These are phyloP conservation scores for Blastomussa wellsi DNA, from an alignment of 92 coral and sea anemone genomes.

Conservation along the genomic window DNA sequence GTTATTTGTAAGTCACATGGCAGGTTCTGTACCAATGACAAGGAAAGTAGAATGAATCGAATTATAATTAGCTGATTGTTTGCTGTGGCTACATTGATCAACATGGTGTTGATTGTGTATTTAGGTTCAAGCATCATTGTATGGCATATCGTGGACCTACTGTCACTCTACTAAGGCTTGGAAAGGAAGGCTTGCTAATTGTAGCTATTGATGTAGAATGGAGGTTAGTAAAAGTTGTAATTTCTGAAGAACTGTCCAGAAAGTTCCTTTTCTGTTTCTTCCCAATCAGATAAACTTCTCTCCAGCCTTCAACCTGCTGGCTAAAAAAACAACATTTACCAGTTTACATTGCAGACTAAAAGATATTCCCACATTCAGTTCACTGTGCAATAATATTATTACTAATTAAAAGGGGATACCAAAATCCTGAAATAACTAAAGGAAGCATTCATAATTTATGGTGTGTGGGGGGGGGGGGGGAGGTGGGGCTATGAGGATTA, in stretches of 20 bases:
- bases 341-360: not conserved
- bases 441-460: too few species aligned
- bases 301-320: not conserved
- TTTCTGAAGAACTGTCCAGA: too few species aligned
- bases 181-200: constrained; percentile 41
- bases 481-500: too few species aligned
- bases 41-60: too few species aligned
- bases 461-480: too few species aligned
- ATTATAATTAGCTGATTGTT: not conserved
- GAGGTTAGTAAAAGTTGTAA: constrained; percentile 42
- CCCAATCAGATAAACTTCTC: not conserved
- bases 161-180: constrained; percentile 57
- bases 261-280: not conserved
- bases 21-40: too few species aligned
- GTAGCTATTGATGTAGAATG: constrained; percentile 70
- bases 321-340: not conserved
- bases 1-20: too few species aligned
- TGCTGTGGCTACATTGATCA: not conserved
- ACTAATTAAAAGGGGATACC: too few species aligned
- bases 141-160: constrained; percentile 77
- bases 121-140: constrained; percentile 94
- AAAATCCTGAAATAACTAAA: too few species aligned
- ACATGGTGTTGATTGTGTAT: not conserved
- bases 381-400: not conserved
- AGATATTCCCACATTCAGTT: not conserved